Evolutionary conservation across 2,113 vertebrate species (phyloP), one percentile per base, ranked within the genome.

Genomic region (Crotalus tigris): DNA sequence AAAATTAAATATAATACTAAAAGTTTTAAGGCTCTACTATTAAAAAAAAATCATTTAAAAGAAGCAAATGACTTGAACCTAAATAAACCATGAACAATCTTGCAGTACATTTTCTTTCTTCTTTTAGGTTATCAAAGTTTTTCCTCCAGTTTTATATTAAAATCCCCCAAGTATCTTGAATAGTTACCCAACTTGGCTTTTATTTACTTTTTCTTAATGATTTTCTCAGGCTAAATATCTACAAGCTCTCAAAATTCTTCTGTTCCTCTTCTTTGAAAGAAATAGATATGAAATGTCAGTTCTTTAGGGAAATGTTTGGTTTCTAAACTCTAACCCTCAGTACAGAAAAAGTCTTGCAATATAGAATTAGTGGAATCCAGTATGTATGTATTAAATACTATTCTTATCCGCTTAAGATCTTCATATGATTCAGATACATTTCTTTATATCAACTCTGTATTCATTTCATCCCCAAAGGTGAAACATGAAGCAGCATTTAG

Each of bases 261-360:
- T 92, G 92, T 95, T 95, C 85, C 92, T 57, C 88, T 19, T 89
- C 87, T 85, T 54, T 97, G 88, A 92, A 92, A 93, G 85, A 95
- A 85, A 91, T 92, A 95, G 94, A 94, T 91, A 92, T 93, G 90
- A 94, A 96, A 96, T 89, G 95, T 93, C 92, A 92, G 57, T 94
- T 64, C 39, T 94, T 93, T 94, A 94, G 93, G 93, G 96, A 95
- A 95, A 94, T 88, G 54, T 53, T 89, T 5, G 91, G 92, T 93
- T 94, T 90, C 85, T 91, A 91, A 95, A 93, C 54, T 90, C 91
- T 13, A 94, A 85, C 44, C n/a, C 54, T 87, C 64, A 87, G 64
- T 94, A 96, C 90, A 93, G 88, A 96, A 95, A 93, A 93, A 93
- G 91, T 95, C 92, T 96, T 0, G 81, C 93, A 94, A 87, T 94